phyloP scores from a whole-genome alignment of 2,113 vertebrate genomes.

The Eonycteris spelaea region DNA sequence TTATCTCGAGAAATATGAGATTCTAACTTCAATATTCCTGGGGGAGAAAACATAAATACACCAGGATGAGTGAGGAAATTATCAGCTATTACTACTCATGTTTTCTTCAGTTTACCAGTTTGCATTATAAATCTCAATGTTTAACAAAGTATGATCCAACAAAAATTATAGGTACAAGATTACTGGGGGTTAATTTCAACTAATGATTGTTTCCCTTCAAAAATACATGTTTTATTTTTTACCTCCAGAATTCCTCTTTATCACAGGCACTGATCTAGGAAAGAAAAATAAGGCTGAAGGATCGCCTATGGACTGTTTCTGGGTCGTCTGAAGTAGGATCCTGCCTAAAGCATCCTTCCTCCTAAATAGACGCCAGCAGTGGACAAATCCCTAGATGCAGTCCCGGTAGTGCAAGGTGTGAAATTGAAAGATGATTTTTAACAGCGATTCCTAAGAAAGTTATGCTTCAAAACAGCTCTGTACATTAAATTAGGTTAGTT shows the following conservation, averaged over 20 bases:
- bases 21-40: no score
- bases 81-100: no score
- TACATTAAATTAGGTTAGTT: no score
- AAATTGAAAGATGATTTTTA: background rate
- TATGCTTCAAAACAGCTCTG: no score
- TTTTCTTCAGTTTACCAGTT: no score
- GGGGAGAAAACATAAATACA: no score
- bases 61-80: no score
- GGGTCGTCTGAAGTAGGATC: background rate
- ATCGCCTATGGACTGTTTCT: background rate
- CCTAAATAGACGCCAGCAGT: background rate
- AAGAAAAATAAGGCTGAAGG: background rate
- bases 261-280: background rate
- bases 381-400: background rate
- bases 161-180: background rate
- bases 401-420: constrained; percentile 27
- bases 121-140: no score
- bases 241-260: background rate
- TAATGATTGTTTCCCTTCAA: background rate
- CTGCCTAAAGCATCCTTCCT: background rate
- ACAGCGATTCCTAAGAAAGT: no score
- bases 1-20: no score
- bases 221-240: background rate
- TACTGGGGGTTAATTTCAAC: background rate
- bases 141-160: no score